These are phyloP conservation scores for Helicolenus hilgendorfi DNA, from an alignment of 2,797 vertebrate genomes.

Conservation along the genomic window DNA sequence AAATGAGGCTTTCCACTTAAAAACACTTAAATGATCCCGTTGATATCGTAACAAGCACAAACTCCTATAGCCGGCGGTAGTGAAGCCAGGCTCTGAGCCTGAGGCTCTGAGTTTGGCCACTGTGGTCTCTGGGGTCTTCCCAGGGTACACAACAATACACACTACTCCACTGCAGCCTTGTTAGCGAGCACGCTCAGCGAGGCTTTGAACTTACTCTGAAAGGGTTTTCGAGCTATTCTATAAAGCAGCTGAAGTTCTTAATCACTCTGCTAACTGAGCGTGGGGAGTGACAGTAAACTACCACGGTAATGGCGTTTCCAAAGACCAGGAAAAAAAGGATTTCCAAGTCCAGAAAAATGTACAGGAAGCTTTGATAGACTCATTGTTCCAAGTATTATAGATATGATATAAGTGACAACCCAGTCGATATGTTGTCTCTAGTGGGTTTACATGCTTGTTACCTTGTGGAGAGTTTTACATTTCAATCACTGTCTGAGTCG, in stretches of 20 bases:
- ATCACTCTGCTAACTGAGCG: slow-evolving; percentile 41
- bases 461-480: background rate
- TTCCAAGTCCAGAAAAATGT: background rate
- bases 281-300: background rate
- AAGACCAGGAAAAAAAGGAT: background rate
- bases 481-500: background rate
- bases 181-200: slow-evolving; percentile 39
- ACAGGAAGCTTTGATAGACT: background rate
- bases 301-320: background rate
- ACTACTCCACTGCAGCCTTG: slow-evolving; percentile 41
- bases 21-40: background rate
- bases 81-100: slow-evolving; percentile 25
- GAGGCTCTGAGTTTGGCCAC: slow-evolving; percentile 7
- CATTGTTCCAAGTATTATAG: background rate
- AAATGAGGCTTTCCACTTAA: background rate
- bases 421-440: background rate
- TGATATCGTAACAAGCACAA: background rate
- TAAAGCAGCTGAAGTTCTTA: slow-evolving; percentile 60
- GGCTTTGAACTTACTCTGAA: slow-evolving; percentile 50
- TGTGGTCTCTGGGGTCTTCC: slow-evolving; percentile 41
- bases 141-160: slow-evolving; percentile 24
- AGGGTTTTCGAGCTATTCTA: slow-evolving; percentile 29
- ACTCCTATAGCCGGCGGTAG: background rate
- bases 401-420: background rate
- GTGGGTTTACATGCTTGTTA: background rate